These are phyloP conservation scores for Ormyrus labotus DNA, from an alignment of 2,888 invertebrate genomes.

Conservation along the genomic window DNA sequence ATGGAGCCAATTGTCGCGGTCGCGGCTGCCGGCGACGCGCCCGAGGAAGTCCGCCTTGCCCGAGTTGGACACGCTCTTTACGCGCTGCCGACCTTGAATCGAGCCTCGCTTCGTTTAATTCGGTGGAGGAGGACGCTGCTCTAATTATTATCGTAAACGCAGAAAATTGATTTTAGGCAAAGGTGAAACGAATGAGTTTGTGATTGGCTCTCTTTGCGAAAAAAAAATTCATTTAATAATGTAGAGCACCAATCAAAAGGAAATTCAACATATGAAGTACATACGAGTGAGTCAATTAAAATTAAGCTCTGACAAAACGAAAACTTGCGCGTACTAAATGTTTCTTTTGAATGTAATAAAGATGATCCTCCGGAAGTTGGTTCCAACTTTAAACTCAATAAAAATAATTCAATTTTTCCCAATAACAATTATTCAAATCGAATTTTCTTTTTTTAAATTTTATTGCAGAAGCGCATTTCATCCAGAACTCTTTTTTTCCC, in stretches of 20 bases:
- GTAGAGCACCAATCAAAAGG: background rate
- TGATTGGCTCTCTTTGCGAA: slow-evolving; percentile 5
- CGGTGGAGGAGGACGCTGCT: background rate
- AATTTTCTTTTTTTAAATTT: too few relatives aligned
- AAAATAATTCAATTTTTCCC: too few relatives aligned
- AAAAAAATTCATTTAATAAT: background rate
- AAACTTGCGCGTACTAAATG: background rate
- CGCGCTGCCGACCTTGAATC: slow-evolving; percentile 45
- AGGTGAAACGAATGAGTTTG: too few relatives aligned
- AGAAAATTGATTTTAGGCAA: too few relatives aligned
- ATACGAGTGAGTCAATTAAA: background rate
- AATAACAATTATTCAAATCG: too few relatives aligned
- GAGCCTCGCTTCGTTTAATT: background rate
- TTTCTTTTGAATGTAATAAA: too few relatives aligned
- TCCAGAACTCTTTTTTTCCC: too few relatives aligned
- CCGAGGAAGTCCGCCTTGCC: slow-evolving; percentile 31
- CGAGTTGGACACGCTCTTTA: slow-evolving; percentile 40
- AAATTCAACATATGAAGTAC: background rate
- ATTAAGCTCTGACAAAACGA: background rate
- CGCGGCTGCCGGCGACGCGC: slow-evolving; percentile 2
- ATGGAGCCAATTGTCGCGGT: slow-evolving; percentile 23
- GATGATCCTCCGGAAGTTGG: too few relatives aligned
- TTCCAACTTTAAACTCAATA: too few relatives aligned
- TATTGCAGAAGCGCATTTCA: too few relatives aligned
- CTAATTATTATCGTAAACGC: too few relatives aligned